Conservation (phyloP, 2,888 invertebrate genomes). For the Dinocampus coccinellae region DNA sequence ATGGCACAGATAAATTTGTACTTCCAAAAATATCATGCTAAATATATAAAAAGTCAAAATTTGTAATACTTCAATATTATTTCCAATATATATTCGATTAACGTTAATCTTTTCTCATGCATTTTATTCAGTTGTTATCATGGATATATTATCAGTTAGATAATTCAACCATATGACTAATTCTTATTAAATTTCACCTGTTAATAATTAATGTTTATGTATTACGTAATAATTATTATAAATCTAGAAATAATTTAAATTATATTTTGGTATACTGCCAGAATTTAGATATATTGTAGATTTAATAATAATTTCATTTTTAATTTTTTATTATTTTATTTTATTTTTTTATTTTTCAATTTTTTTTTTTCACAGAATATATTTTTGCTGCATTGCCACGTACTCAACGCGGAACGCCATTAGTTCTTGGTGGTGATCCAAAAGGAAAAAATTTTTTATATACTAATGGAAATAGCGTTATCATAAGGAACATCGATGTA, state of each 20-base stretch:
- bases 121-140: not conserved
- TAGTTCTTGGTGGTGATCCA: slow-evolving; percentile 95
- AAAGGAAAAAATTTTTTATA: slow-evolving; percentile 98
- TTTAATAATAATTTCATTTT: too few species aligned
- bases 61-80: not conserved
- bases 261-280: not conserved
- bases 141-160: not conserved
- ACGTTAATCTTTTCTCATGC: not conserved
- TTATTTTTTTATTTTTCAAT: not conserved
- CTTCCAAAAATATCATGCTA: not conserved
- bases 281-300: not conserved
- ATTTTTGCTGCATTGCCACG: slow-evolving; percentile 94
- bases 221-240: not conserved
- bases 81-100: too few species aligned
- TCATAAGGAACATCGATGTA: slow-evolving; percentile 95
- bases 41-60: not conserved
- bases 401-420: slow-evolving; percentile 93
- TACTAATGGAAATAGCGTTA: slow-evolving; percentile 97
- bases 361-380: slow-evolving; percentile 75
- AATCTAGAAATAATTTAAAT: not conserved
- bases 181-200: not conserved
- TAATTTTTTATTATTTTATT: not conserved
- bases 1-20: not conserved
- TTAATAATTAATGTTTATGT: not conserved
- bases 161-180: not conserved